A percentile compares a stretch with the other conserved stretches of the same genome.
Evolutionary conservation across 2,113 vertebrate species (phyloP).

Genomic region (Heterotilapia buettikoferi): DNA sequence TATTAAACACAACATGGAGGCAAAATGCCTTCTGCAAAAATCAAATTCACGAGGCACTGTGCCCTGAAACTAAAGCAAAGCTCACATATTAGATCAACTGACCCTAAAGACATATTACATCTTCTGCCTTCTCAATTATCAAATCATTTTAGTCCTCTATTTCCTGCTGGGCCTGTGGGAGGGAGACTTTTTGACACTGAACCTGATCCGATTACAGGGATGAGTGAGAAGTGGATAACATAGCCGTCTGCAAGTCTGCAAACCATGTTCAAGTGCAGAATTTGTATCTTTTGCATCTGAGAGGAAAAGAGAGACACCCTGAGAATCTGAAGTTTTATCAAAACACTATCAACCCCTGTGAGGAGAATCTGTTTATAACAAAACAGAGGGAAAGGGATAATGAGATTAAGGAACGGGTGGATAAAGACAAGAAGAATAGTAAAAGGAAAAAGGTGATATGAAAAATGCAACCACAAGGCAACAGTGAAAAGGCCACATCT

Average conservation of each 20-base stretch:
- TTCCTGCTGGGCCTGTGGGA: conserved; percentile 6
- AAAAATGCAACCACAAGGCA: neutral
- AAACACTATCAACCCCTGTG: neutral
- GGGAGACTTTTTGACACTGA: conserved; percentile 11
- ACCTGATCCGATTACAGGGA: conserved; percentile 19
- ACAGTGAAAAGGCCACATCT: neutral
- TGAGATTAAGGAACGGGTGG: neutral
- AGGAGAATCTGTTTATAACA: neutral
- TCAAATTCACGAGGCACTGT: neutral
- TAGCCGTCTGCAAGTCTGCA: neutral
- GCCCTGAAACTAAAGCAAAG: neutral
- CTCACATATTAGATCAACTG: neutral
- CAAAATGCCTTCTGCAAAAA: neutral
- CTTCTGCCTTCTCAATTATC: conserved; percentile 12
- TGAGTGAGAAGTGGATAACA: neutral
- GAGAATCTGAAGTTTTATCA: neutral
- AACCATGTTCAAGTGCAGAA: neutral
- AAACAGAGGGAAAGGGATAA: neutral
- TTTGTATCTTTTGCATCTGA: neutral
- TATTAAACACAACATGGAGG: neutral
- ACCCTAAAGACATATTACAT: conserved; percentile 14
- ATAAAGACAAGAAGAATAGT: neutral
- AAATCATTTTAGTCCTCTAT: conserved; percentile 11
- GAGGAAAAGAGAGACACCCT: neutral
- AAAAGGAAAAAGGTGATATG: neutral